Evolutionary conservation across 1,140 invertebrate genomes (phyloP), one percentile per base, ranked within the genome.

Genomic region (Pogonomyrmex barbatus): DNA sequence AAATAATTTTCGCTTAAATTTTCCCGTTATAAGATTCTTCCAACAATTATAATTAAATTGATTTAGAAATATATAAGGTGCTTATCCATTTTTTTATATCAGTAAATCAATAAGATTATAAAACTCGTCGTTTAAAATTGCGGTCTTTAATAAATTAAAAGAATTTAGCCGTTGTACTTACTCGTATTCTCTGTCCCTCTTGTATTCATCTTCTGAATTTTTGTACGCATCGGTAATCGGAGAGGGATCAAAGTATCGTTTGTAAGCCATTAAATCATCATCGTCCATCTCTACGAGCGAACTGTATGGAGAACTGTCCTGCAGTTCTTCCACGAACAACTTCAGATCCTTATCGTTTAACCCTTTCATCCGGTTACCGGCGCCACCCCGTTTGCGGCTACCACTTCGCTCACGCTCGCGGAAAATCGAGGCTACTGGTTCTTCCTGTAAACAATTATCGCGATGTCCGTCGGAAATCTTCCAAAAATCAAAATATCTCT

Each of bases 351-450:
- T 91, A 9, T 91, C 82, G 17, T 85, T 85, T 2, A 86, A 33
- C 14, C 24, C 24, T 24, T 86, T 84, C 2, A 30, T 4, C 30
- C 79, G 86, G 6, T 92, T 89, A 2, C 58, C 42, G 33, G n/a
- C 73, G 0, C 58, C 36, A 2, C 71, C 89, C 2, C 92, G 89
- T 54, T 92, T 92, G 14, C 83, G 91, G 45, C 73, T 88, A 0
- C 87, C 89, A 17, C 60, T 89, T 78, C 91, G 83, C 56, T 94
- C 93, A 8, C 94, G 92, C 76, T 95, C 94, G 0, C 94, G 92
- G 42, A 95, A 94, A 30, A 89, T 88, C 0, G 94, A 94, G 0
- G 92, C 89, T 1, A 85, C 81, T 2, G 88, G 87, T 5, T 92
- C 89, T 8, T 92, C 91, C 89, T 93, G 50, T 8, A 81, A 70